phyloP scores from a whole-genome alignment of 2,113 vertebrate species.

The human region DNA sequence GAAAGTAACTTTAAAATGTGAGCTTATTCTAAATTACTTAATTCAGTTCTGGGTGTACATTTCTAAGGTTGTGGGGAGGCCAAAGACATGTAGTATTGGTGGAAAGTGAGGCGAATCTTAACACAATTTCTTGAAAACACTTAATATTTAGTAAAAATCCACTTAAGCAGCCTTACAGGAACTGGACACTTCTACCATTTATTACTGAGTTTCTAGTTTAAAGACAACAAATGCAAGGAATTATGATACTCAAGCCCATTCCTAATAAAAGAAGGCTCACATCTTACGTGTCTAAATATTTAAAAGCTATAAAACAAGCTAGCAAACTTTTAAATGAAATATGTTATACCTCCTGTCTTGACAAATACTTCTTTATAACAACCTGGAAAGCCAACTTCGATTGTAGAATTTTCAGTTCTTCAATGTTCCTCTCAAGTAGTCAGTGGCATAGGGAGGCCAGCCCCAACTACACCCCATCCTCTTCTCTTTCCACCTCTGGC shows the following conservation, averaged over 20 bases:
- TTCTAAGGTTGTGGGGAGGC: not conserved
- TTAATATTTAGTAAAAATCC: not conserved
- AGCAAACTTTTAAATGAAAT: not conserved
- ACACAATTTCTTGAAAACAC: not conserved
- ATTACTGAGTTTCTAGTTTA: slow-evolving; percentile 24
- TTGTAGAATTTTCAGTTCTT: not conserved
- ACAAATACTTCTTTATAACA: not conserved
- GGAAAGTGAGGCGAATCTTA: not conserved
- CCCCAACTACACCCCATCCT: no score
- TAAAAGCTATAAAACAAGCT: not conserved
- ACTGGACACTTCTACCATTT: not conserved
- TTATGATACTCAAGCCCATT: not conserved
- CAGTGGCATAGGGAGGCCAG: not conserved
- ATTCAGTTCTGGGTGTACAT: not conserved
- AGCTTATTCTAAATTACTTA: slow-evolving; percentile 33
- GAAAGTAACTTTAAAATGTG: slow-evolving; percentile 12
- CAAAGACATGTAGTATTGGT: not conserved
- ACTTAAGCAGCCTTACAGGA: not conserved
- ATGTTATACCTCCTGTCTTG: not conserved
- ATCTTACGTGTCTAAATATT: not conserved
- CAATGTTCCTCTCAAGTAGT: not conserved
- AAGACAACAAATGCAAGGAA: slow-evolving; percentile 14
- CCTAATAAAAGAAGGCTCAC: not conserved
- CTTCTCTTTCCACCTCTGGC: not conserved
- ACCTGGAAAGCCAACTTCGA: not conserved